Evolutionary conservation across 2,797 vertebrate species (phyloP).

Genomic region (Dicrostonyx torquatus): DNA sequence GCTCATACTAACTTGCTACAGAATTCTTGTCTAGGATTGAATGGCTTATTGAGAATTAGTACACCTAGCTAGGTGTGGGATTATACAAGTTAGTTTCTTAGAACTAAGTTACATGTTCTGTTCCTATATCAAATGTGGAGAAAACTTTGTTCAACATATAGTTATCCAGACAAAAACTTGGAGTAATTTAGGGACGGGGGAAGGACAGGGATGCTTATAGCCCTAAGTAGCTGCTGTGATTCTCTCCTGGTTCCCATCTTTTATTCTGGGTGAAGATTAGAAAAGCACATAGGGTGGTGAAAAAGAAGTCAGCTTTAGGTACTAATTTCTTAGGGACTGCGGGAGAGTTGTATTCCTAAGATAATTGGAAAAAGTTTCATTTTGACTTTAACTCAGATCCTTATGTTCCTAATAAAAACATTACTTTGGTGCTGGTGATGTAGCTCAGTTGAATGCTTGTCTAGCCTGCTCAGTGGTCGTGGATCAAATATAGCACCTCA

Average conservation of each 20-base stretch:
- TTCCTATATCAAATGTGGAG: neutral
- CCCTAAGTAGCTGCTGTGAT: neutral
- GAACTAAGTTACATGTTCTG: neutral
- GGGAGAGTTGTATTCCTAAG: neutral
- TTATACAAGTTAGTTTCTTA: neutral
- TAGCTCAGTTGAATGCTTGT: neutral
- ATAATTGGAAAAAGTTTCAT: neutral
- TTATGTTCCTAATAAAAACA: neutral
- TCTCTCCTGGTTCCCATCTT: neutral
- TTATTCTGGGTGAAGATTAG: constrained; percentile 2
- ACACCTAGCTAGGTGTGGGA: neutral
- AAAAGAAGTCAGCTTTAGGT: neutral
- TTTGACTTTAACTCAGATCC: neutral
- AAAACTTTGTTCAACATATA: neutral
- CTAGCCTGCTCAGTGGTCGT: neutral
- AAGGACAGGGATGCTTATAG: neutral
- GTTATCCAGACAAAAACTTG: neutral
- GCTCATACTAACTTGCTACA: neutral
- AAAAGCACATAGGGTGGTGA: neutral
- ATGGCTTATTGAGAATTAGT: neutral
- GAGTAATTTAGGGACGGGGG: neutral
- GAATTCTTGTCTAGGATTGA: neutral
- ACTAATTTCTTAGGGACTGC: neutral
- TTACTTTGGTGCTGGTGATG: neutral
- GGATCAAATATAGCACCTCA: neutral